Conservation (phyloP, 2,888 invertebrate genomes). For the Elaeidobius kamerunicus region DNA sequence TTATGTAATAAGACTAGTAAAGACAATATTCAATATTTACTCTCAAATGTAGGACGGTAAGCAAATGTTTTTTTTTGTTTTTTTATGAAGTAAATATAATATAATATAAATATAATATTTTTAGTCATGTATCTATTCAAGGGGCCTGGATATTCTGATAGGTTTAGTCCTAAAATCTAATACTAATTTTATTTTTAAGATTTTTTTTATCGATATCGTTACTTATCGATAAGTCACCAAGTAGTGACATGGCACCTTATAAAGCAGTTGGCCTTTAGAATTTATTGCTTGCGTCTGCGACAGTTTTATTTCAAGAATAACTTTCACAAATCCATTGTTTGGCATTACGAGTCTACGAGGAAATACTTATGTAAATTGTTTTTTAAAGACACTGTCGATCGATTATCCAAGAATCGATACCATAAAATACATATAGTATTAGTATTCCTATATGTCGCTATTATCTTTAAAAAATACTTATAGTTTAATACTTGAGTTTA, state of each 20-base stretch:
- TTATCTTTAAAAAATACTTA: too few species aligned
- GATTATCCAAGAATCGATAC: neutral
- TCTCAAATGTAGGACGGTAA: slow-evolving; percentile 42
- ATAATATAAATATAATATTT: too few species aligned
- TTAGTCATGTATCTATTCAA: too few species aligned
- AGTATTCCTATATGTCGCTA: too few species aligned
- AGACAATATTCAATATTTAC: slow-evolving; percentile 56
- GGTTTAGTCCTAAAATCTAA: too few species aligned
- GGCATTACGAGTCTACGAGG: slow-evolving; percentile 2
- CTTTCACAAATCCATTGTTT: slow-evolving; percentile 20
- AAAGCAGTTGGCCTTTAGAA: slow-evolving; percentile 15
- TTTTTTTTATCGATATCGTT: too few species aligned
- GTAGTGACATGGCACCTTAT: neutral
- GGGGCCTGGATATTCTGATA: too few species aligned
- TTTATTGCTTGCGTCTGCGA: slow-evolving; percentile 4
- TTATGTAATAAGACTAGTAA: slow-evolving; percentile 65
- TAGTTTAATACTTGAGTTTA: neutral
- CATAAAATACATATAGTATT: too few species aligned
- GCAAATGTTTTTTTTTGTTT: too few species aligned
- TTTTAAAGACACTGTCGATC: slow-evolving; percentile 3
- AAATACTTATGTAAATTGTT: slow-evolving; percentile 11
- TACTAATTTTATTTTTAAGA: too few species aligned
- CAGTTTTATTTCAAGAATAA: slow-evolving; percentile 16
- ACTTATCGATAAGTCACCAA: too few species aligned
- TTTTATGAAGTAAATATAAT: too few species aligned